Evolutionary conservation across 2,797 vertebrate genomes (phyloP).

Genomic region (Premnoplex brunnescens): DNA sequence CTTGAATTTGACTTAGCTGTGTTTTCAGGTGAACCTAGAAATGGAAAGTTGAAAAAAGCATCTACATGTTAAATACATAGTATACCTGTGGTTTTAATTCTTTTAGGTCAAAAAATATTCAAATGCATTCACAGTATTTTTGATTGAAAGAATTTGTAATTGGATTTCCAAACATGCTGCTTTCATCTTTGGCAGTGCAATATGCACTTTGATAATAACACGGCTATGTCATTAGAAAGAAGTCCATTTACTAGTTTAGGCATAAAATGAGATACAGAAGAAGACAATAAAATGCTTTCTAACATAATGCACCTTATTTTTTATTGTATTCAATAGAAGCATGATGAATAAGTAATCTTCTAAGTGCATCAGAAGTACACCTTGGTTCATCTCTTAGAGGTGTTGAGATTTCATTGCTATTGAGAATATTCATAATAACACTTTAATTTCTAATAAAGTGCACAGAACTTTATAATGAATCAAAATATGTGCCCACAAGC

Average conservation of each 20-base stretch:
- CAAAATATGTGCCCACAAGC: constrained; percentile 14
- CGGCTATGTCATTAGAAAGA: constrained; percentile 91
- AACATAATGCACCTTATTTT: constrained; percentile 73
- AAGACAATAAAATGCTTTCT: constrained; percentile 91
- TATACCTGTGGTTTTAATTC: constrained; percentile 91
- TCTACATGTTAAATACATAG: constrained; percentile 87
- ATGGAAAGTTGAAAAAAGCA: constrained; percentile 81
- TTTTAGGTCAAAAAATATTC: constrained; percentile 87
- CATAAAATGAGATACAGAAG: constrained; percentile 89
- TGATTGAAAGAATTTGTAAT: constrained; percentile 98
- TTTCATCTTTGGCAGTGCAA: constrained; percentile 84
- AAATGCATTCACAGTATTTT: constrained; percentile 86
- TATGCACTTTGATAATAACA: constrained; percentile 94
- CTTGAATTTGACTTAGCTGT: constrained; percentile 79
- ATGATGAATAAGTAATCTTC: constrained; percentile 92
- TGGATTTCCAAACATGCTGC: constrained; percentile 89
- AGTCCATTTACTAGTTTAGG: constrained; percentile 85
- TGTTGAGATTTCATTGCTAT: constrained; percentile 30
- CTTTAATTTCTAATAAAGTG: constrained; percentile 49
- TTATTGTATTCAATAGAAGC: constrained; percentile 84
- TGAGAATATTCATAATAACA: constrained; percentile 4
- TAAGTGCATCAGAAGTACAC: constrained; percentile 85
- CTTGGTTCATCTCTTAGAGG: constrained; percentile 69
- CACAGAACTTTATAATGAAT: constrained; percentile 18
- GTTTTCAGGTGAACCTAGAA: constrained; percentile 74